Base-by-base conservation (phyloP, 2,888 invertebrate species). In the Chrysolina oricalcia region DNA sequence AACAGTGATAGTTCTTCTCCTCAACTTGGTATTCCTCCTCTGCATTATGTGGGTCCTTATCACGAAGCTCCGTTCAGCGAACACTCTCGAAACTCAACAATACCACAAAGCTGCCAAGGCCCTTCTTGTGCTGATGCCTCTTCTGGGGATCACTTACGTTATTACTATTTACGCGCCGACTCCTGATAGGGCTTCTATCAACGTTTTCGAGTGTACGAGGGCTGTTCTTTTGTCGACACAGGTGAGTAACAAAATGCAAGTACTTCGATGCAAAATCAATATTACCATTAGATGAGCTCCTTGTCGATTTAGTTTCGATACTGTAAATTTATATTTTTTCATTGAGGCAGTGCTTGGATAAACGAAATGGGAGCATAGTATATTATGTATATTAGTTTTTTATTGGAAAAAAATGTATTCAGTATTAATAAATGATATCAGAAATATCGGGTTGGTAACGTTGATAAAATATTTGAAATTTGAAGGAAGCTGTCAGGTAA, bases 21-120 rank as follows among this genome's bases (percentile, higher is more conserved):
- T 96, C 82, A 97, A 97, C 90, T 91, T 94, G 67, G 91, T 95
- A 83, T 96, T 96, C 89, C 92, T 96, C 76, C 90, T 95, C 83
- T 93, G 92, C 90, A 96, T 97, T 83, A 96, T 97, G 95, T 95
- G 96, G 94, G 97, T 98, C 68, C 91, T 98, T 79, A 97, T 98
- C 86, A 97, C 97, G 41, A 98, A 98, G 86, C 91, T 98, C 6
- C 93, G 97, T 66, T 97, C 97, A 21, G 95, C 97, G 17, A 97
- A 96, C 86, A 96, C 95, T 1, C 90, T 95, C 68, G 97, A 98
- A 89, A 96, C 97, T 5, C 95, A 96, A 84, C 97, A 97, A 88
- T 96, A 96, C 88, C 91, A 96, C 79, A 97, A 97, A 88, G 97
- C 97, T 0, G 95, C 96, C 9, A 97, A 97, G 88, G 98, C 98